Base-by-base conservation (phyloP, 1,140 invertebrate species). In the Drosophila rhopaloa region DNA sequence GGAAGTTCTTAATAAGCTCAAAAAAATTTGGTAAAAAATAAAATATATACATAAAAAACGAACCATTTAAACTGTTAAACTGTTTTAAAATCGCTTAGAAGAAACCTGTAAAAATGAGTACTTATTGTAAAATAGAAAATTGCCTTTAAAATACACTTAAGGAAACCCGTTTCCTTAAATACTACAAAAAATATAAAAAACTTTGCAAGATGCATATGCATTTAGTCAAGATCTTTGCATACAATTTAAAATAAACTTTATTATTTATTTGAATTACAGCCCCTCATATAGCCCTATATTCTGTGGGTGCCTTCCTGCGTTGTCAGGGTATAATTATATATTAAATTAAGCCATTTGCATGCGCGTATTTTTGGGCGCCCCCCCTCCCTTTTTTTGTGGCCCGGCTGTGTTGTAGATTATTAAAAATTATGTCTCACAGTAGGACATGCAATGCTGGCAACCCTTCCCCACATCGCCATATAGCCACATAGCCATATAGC, bases 291-390 rank as follows among this genome's bases (percentile, higher is more conserved):
- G 19, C 24, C 58, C 41, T 38, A 29, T 40, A 4, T 32, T 9
- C n/a, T 8, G n/a, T 50, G 48, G 16, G 8, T 14, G 4, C 6
- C 16, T 27, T 38, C 16, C 35, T 40, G 19, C 32, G 37, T 43
- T 78, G 58, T 63, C 66, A 88, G 82, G 62, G 66, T 83, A 79
- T 82, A 86, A 88, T 88, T 86, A 82, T 86, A 86, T 83, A 88
- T 88, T 89, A 88, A 88, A 88, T 88, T 79, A 88, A 80, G 84
- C 76, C 83, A 88, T 88, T 88, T 88, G 84, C 83, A 88, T 88
- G 84, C 84, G 79, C 76, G 84, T 86, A 79, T 82, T 76, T 88
- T 85, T 43, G 61, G 60, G 43, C 41, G 44, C 43, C 16, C 9
- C 19, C 19, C 19, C 19, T 19, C 19, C 19, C 11, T 43, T 9